Percentiles rank a stretch among this genome's conserved stretches.
Conservation (phyloP, 1,140 invertebrate genomes). For the Drosophila prosaltans region DNA sequence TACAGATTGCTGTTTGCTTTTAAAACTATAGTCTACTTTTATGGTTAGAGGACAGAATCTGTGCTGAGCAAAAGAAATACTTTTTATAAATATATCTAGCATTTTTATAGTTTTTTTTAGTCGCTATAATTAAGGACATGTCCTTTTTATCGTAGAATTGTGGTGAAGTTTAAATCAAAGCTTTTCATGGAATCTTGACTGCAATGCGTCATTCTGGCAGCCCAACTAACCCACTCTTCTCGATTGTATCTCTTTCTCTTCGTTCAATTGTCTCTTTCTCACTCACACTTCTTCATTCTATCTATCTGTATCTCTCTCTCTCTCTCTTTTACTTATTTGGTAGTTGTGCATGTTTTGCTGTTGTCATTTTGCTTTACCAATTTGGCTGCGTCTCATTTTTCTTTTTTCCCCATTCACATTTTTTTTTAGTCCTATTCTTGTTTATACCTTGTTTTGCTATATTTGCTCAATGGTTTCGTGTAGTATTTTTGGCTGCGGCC, state of each 20-base stretch:
- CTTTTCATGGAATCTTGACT: conserved; percentile 35
- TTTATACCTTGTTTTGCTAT: conserved; percentile 29
- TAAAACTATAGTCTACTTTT: too few species aligned
- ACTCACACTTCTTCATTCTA: conserved; percentile 14
- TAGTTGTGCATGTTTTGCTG: conserved; percentile 46
- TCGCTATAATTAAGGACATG: background rate
- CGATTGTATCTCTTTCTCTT: background rate
- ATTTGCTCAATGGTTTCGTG: conserved; percentile 62
- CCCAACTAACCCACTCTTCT: conserved; percentile 3
- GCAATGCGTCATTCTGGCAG: conserved; percentile 48
- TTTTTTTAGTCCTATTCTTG: background rate
- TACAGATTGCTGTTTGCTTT: too few species aligned
- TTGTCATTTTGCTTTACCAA: conserved; percentile 59
- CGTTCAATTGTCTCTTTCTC: conserved; percentile 30
- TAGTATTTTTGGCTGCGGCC: conserved; percentile 52
- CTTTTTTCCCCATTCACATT: conserved; percentile 28
- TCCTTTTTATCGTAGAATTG: background rate
- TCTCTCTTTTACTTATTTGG: background rate
- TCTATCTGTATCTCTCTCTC: background rate
- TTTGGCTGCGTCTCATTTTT: conserved; percentile 57
- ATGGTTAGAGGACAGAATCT: too few species aligned
- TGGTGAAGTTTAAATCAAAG: background rate
- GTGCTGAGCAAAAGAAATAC: too few species aligned
- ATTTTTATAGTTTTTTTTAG: too few species aligned
- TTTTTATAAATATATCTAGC: too few species aligned